Evolutionary conservation across 2,797 vertebrate species (phyloP), one percentile per base, ranked within the genome.

Genomic region (Pangasius djambal): DNA sequence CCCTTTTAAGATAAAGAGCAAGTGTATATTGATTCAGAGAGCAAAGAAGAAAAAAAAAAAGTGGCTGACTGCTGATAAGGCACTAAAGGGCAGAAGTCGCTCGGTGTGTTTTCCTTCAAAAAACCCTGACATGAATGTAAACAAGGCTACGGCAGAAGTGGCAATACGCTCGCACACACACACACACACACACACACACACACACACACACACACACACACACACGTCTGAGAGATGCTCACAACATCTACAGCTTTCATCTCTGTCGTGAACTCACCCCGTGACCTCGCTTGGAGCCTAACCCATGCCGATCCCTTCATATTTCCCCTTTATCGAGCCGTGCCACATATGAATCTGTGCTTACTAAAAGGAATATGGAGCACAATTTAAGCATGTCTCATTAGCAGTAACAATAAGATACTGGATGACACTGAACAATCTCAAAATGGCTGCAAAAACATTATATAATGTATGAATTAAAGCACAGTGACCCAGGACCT

Each of bases 61-160:
- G 94, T 94, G 95, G 93, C 93, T 95, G 93, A 94, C 93, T 92
- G 86, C 87, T 88, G 94, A 93, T 92, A 93, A 94, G 94, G 93
- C 93, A 90, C 90, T 91, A 86, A 86, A 92, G 94, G 95, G 95
- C 94, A 95, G 90, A 95, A 93, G 94, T 95, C 92, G 92, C 87
- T 89, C 89, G 89, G 92, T 94, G 91, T 95, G 95, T 94, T 95
- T 92, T 85, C 57, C 52, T 83, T 92, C 93, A 88, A 90, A 93
- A 92, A 92, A 55, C 94, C 92, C 90, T 93, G 92, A 93, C 93
- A 93, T 94, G 93, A 96, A 95, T 93, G 95, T 84, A 95, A 94
- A 96, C 93, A 95, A 94, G 94, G 91, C 91, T 86, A 89, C 91
- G 91, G 91, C 95, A 96, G 96, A 95, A 96, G 95, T 94, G 93